Conservation (phyloP, 1,140 invertebrate genomes). For the Drosophila seguyi region DNA sequence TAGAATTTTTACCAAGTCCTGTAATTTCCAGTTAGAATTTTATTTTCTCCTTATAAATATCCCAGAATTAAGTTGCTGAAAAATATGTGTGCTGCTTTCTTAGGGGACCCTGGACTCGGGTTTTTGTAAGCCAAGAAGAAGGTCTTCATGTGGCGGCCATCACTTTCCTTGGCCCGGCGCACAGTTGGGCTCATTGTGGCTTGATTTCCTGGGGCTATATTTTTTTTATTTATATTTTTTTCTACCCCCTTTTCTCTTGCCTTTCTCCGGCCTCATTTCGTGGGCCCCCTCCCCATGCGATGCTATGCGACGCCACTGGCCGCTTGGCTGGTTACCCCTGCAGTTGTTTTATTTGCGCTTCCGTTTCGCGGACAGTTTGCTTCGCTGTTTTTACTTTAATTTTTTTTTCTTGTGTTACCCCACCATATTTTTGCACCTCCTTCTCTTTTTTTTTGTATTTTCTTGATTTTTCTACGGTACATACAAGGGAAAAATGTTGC, state of each 20-base stretch:
- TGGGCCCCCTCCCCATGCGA: no score
- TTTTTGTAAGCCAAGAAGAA: not conserved
- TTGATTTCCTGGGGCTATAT: slow-evolving; percentile 4
- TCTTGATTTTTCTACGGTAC: not conserved
- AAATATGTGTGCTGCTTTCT: not conserved
- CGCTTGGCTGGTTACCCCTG: slow-evolving; percentile 52
- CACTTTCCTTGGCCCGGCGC: not conserved
- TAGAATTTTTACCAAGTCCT: no score
- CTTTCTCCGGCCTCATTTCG: slow-evolving; percentile 4
- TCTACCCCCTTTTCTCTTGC: slow-evolving; percentile 3
- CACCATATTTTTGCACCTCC: slow-evolving; percentile 15
- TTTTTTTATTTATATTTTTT: not conserved
- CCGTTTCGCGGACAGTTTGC: slow-evolving; percentile 82
- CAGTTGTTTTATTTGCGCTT: slow-evolving; percentile 79
- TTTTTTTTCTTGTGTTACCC: not conserved
- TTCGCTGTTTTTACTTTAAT: slow-evolving; percentile 72
- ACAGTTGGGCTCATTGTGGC: slow-evolving; percentile 17
- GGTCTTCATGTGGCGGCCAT: slow-evolving; percentile 13
- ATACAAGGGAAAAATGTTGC: slow-evolving; percentile 64
- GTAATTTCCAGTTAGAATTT: not conserved
- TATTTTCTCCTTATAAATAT: not conserved
- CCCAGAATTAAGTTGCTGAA: not conserved
- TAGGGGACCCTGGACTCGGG: not conserved
- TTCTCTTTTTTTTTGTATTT: not conserved
- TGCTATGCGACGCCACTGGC: slow-evolving; percentile 15